These are phyloP conservation scores for Euzophera pinguis DNA, from an alignment of 2,888 invertebrate genomes.

Conservation along the genomic window DNA sequence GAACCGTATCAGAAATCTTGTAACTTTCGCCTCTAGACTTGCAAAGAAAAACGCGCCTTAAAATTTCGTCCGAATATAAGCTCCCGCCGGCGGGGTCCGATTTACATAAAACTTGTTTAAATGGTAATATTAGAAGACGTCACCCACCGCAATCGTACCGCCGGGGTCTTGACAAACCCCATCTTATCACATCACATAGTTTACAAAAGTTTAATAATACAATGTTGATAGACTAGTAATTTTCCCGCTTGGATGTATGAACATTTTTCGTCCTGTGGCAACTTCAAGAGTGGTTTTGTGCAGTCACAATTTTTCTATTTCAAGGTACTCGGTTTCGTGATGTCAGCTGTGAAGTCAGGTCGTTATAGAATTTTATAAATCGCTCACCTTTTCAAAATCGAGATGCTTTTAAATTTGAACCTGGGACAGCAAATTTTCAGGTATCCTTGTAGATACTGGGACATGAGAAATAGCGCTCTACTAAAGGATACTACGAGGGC, in stretches of 20 bases:
- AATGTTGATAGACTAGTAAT: slow-evolving; percentile 20
- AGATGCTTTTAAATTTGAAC: slow-evolving; percentile 17
- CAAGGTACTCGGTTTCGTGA: slow-evolving; percentile 41
- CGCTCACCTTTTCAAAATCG: slow-evolving; percentile 20
- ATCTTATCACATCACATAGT: slow-evolving; percentile 33
- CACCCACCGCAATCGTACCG: slow-evolving; percentile 61
- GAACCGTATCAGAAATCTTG: slow-evolving; percentile 62
- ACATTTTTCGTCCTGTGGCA: slow-evolving; percentile 28
- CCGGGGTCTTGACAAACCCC: slow-evolving; percentile 50
- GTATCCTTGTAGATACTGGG: not conserved
- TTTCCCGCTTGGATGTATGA: not conserved
- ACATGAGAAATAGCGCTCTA: no score
- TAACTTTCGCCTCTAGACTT: slow-evolving; percentile 68
- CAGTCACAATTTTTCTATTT: slow-evolving; percentile 42
- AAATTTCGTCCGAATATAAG: slow-evolving; percentile 71
- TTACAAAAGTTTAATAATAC: slow-evolving; percentile 15
- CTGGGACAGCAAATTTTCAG: slow-evolving; percentile 1
- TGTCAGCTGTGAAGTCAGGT: slow-evolving; percentile 30
- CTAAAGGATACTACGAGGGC: no score
- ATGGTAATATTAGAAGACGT: slow-evolving; percentile 78
- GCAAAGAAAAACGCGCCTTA: slow-evolving; percentile 63
- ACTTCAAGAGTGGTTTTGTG: slow-evolving; percentile 32
- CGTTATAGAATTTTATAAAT: slow-evolving; percentile 32
- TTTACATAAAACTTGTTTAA: slow-evolving; percentile 80
- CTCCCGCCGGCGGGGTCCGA: slow-evolving; percentile 57